phyloP scores from a whole-genome alignment of 2,113 vertebrate species.

The Oryzias curvinotus region DNA sequence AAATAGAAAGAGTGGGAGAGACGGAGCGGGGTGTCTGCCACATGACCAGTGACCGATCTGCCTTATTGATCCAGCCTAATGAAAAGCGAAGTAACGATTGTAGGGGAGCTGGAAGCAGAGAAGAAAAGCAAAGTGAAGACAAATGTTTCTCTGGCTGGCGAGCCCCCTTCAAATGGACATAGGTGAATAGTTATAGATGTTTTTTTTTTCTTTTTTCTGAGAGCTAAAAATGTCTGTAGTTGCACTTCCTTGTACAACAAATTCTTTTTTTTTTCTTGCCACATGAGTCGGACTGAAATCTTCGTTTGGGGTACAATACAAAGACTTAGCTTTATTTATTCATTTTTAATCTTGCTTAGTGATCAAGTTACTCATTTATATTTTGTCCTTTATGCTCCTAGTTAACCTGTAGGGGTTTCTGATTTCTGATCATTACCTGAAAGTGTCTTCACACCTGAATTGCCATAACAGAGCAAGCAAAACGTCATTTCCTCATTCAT shows the following conservation, averaged over 20 bases:
- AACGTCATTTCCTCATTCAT: too few relatives aligned
- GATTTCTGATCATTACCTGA: too few relatives aligned
- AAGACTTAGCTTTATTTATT: too few relatives aligned
- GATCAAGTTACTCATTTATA: too few relatives aligned
- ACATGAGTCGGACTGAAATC: background rate
- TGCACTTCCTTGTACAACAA: constrained; percentile 6
- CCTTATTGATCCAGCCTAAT: constrained; percentile 73
- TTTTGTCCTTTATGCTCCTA: too few relatives aligned
- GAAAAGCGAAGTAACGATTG: constrained; percentile 76
- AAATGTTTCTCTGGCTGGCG: constrained; percentile 60
- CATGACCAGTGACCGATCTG: constrained; percentile 62
- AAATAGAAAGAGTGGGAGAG: constrained; percentile 17
- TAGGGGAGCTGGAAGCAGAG: constrained; percentile 23
- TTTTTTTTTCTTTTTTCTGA: constrained; percentile 19
- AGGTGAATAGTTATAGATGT: constrained; percentile 64
- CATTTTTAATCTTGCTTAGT: too few relatives aligned
- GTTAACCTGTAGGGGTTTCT: too few relatives aligned
- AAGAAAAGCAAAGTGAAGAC: constrained; percentile 50
- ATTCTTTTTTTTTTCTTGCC: background rate
- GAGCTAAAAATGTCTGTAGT: constrained; percentile 32
- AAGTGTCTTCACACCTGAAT: too few relatives aligned
- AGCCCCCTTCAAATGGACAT: constrained; percentile 58
- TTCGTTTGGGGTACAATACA: too few relatives aligned
- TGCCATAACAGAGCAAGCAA: too few relatives aligned
- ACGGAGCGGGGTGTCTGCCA: constrained; percentile 32